These are phyloP conservation scores for Theonella swinhoei DNA, from an alignment of 37 sponge, comb jelly and placozoan species.

Conservation along the genomic window DNA sequence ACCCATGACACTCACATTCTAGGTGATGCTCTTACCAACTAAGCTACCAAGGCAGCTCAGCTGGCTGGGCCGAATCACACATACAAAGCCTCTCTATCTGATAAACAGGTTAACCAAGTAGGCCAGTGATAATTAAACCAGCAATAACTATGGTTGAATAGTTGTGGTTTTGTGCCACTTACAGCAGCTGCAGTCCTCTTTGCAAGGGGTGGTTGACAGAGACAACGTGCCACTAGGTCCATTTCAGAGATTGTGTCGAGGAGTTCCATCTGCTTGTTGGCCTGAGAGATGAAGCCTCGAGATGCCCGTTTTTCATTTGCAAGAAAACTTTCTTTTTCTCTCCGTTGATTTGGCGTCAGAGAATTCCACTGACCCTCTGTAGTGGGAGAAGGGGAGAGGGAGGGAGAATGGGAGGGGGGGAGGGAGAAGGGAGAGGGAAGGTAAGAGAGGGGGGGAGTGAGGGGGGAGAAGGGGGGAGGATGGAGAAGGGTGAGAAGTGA, in stretches of 20 bases:
- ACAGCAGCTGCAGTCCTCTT: constrained; percentile 68
- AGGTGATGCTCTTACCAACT: too few relatives aligned
- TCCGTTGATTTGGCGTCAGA: constrained; percentile 24
- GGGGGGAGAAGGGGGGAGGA: neutral
- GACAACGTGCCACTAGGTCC: constrained; percentile 27
- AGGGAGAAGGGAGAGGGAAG: neutral
- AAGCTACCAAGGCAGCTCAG: too few relatives aligned
- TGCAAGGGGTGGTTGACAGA: constrained; percentile 59
- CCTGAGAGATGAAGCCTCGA: constrained; percentile 50
- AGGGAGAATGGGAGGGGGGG: neutral
- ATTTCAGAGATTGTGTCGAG: constrained; percentile 37
- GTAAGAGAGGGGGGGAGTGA: neutral
- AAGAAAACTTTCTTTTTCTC: constrained; percentile 57
- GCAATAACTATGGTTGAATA: too few relatives aligned
- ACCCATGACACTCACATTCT: too few relatives aligned
- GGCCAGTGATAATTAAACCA: too few relatives aligned
- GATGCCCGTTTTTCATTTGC: constrained; percentile 58
- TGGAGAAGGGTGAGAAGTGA: neutral
- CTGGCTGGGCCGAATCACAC: too few relatives aligned
- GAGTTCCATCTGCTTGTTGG: constrained; percentile 46
- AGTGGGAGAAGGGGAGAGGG: neutral
- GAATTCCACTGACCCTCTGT: constrained; percentile 50
- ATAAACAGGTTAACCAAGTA: too few relatives aligned
- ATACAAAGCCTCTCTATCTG: too few relatives aligned
- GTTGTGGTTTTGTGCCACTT: too few relatives aligned